Evolutionary conservation across 2,888 invertebrate genomes (phyloP), one percentile per base, ranked within the genome.

Genomic region (Dinocampus coccinellae): DNA sequence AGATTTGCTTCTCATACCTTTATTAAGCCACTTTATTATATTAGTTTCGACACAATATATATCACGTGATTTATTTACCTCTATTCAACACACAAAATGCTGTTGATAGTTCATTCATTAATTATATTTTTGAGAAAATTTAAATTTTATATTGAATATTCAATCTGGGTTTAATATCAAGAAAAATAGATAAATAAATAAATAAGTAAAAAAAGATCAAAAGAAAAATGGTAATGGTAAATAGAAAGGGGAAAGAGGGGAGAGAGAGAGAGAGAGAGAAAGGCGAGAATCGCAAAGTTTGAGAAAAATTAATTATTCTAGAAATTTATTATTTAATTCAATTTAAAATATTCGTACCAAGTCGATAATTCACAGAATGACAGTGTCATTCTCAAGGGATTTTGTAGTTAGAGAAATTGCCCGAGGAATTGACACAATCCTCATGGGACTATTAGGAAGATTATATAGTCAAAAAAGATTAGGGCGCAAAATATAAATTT

Each of bases 21-120:
- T 80, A 75, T 81, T 79, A 80, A 80, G 78, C 73, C 75, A 76
- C 76, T 81, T 80, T 78, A 78, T 80, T 81, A 79, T 77, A 77
- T 74, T 73, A 76, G 77, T 71, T 74, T 67, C 72, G 16, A 61
- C n/a, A 22, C 20, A 26, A n/a, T n/a, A n/a, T 3, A 22, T 36
- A 47, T 16, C 47, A 47, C n/a, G n/a, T 47, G 16, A 47, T 47
- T 47, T 47, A 47, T 47, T 16, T 47, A 16, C 47, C 47, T 9
- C 16, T 16, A 47, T 9, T 47, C 47, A 16, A 47, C 47, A 47
- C 16, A 4, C 16, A 6, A 16, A 47, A 16, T 47, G 47, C 47
- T 47, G 13, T 3, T n/a, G 47, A 6, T 16, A 4, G 6, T 16
- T 47, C n/a, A 47, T 47, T 16, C 16, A 47, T 55, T 55, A 6